Conservation (phyloP, 2,888 invertebrate species). For the Eubasilissa splendida region DNA sequence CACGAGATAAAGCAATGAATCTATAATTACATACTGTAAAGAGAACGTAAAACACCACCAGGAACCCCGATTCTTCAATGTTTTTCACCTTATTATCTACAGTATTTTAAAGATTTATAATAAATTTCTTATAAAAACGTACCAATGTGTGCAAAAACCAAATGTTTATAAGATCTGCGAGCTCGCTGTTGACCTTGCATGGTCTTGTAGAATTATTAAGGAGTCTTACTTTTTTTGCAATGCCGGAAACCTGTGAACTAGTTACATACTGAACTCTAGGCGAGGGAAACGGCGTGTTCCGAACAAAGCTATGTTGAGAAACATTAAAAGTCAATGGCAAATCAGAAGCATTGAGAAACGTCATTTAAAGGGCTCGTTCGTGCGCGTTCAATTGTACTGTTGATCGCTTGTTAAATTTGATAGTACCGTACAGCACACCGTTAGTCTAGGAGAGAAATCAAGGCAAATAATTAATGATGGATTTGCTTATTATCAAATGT, state of each 20-base stretch:
- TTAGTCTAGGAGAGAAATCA: no score
- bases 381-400: slow-evolving; percentile 10
- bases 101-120: no score
- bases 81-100: no score
- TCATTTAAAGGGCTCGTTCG: background rate
- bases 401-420: no score
- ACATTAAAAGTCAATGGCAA: slow-evolving; percentile 46
- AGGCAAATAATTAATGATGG: no score
- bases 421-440: no score
- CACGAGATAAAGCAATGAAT: no score
- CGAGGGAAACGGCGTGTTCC: slow-evolving; percentile 38
- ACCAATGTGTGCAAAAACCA: background rate
- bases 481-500: no score
- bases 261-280: slow-evolving; percentile 43
- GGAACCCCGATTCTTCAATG: no score
- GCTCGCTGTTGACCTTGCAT: slow-evolving; percentile 1
- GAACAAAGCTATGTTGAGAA: slow-evolving; percentile 41
- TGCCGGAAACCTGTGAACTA: slow-evolving; percentile 45
- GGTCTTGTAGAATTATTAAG: slow-evolving; percentile 14
- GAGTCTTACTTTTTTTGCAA: slow-evolving; percentile 42
- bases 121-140: background rate
- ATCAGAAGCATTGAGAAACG: background rate
- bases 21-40: no score
- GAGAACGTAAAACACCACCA: no score
- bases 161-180: slow-evolving; percentile 5